These are phyloP conservation scores for Oegoconia quadripuncta DNA, from an alignment of 2,888 invertebrate genomes.

Conservation along the genomic window DNA sequence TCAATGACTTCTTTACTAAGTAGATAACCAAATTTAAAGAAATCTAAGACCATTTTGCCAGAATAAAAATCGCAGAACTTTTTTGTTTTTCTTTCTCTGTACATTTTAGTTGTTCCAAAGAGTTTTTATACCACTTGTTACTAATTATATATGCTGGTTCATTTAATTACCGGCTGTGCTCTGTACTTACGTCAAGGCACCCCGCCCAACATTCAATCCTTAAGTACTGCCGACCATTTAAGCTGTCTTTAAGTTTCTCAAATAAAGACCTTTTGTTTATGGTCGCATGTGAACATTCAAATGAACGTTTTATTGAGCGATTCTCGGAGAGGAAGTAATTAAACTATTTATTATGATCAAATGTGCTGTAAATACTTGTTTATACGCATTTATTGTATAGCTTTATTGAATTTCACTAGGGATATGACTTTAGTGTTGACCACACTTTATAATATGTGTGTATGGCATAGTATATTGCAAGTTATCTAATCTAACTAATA, in stretches of 20 bases:
- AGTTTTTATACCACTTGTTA: slow-evolving; percentile 19
- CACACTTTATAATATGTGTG: no score
- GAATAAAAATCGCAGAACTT: no score
- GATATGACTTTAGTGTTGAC: no score
- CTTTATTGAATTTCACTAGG: no score
- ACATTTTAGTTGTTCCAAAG: neutral
- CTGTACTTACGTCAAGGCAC: slow-evolving; percentile 57
- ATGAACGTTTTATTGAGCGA: slow-evolving; percentile 58
- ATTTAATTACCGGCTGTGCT: slow-evolving; percentile 63
- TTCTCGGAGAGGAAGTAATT: slow-evolving; percentile 62
- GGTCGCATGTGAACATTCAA: slow-evolving; percentile 51
- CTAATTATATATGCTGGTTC: slow-evolving; percentile 60
- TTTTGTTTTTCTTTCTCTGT: neutral
- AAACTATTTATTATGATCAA: slow-evolving; percentile 34
- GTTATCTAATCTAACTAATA: no score
- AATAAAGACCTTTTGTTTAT: slow-evolving; percentile 69
- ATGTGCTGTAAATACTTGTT: no score
- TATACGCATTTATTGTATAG: no score
- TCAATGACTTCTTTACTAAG: no score
- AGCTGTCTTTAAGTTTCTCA: slow-evolving; percentile 29
- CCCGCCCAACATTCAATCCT: slow-evolving; percentile 57
- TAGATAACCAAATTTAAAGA: no score
- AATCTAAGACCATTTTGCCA: no score
- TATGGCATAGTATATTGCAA: no score
- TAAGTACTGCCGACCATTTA: slow-evolving; percentile 40